Base-by-base conservation (phyloP, 2,888 invertebrate species). In the Cryptocheilus praepositus region DNA sequence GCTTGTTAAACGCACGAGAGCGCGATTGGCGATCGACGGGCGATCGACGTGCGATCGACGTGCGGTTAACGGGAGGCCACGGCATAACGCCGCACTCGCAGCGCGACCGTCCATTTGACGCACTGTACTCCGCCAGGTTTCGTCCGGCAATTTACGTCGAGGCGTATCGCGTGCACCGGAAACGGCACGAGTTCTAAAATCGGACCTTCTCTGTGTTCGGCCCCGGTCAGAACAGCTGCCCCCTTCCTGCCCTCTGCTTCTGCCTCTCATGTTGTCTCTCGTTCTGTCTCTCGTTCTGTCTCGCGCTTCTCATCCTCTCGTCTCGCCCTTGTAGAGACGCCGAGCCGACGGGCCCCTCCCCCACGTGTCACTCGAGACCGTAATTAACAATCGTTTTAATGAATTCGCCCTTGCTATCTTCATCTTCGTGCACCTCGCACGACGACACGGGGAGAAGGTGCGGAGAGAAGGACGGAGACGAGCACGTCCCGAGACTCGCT, bases 151-250 rank as follows among this genome's bases (percentile, higher is more conserved):
- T 77, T 72, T 67, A 65, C 52, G 64, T 61, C 73, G 72, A 68
- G 57, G 70, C 46, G 64, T 72, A 76, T 83, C 79, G 84, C 83
- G 83, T 84, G 85, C 81, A 71, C 82, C 81, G 85, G 81, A 84
- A 84, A 94, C 77, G 73, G 65, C 70, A 74, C 76, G 76, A 80
- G 78, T 75, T 80, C 81, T 80, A 81, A 83, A 83, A 81, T 81
- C 81, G 77, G 60, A 44, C 51, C 55, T 66, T 61, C 19, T 57
- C 25, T 19, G 16, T 19, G 25, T 8, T 18, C 21, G 28, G 57
- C 62, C 64, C 55, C 61, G 53, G 61, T 11, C 57, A 51, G 13
- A 19, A 19, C 52, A 11, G 16, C 43, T 21, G 46, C 44, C 62
- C 28, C 57, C 52, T 11, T 49, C 56, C 62, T 65, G 4, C 25